These are phyloP conservation scores for Martes martes DNA, from an alignment of 2,113 vertebrate species.

Conservation along the genomic window DNA sequence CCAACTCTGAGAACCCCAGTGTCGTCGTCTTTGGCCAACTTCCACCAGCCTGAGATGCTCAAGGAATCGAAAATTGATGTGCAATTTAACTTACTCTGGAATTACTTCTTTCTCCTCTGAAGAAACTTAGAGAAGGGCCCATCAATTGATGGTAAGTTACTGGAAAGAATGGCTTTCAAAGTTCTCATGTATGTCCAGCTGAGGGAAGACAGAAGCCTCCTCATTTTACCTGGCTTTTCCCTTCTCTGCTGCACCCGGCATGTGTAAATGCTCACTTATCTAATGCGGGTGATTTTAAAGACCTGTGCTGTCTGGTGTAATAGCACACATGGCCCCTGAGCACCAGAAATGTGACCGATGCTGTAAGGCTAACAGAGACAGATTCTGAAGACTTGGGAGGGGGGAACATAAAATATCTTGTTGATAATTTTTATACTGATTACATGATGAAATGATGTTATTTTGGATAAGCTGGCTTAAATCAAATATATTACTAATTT, in stretches of 20 bases:
- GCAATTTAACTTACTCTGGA: background rate
- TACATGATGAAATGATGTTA: background rate
- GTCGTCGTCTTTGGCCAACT: background rate
- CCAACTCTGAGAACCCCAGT: background rate
- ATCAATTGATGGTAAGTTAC: background rate
- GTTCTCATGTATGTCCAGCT: background rate
- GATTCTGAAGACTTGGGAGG: background rate
- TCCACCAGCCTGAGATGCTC: background rate
- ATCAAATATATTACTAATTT: slow-evolving; percentile 24
- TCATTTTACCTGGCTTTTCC: background rate
- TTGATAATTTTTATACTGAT: background rate
- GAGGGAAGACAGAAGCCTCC: background rate
- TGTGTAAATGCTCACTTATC: background rate
- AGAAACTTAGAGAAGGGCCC: background rate
- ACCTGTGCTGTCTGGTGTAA: accelerated
- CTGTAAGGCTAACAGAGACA: background rate
- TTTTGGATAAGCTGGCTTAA: background rate
- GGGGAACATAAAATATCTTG: background rate
- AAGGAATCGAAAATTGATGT: background rate
- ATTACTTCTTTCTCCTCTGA: background rate
- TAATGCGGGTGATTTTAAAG: background rate
- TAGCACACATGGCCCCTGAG: background rate
- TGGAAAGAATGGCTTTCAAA: background rate
- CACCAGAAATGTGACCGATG: background rate
- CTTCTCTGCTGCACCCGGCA: background rate